phyloP scores from a whole-genome alignment of 2,113 vertebrate genomes.

The Podilymbus podiceps region DNA sequence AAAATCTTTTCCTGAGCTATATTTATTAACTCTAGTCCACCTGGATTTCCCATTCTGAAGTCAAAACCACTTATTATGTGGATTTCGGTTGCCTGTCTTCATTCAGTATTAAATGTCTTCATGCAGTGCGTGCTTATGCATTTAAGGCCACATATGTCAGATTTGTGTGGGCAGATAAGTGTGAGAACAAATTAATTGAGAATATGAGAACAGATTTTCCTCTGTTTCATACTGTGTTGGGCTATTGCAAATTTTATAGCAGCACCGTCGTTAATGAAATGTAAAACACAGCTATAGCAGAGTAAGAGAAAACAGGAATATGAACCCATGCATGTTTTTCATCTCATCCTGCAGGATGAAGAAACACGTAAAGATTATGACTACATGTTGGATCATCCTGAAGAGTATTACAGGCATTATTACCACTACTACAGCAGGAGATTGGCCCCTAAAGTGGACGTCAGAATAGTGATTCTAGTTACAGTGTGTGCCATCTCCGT shows the following conservation, averaged over 20 bases:
- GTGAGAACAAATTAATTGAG: neutral
- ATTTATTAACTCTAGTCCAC: neutral
- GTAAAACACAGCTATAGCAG: neutral
- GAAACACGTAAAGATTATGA: constrained; percentile 93
- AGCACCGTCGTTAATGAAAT: neutral
- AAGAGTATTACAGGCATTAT: constrained; percentile 95
- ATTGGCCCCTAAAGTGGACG: constrained; percentile 90
- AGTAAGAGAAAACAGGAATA: neutral
- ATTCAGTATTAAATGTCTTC: neutral
- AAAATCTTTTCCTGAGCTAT: neutral
- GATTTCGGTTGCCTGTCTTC: neutral
- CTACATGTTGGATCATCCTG: constrained; percentile 97
- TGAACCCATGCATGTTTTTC: neutral
- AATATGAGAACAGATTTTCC: neutral
- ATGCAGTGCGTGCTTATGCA: fast-evolving
- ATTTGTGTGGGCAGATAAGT: neutral
- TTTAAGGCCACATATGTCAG: neutral
- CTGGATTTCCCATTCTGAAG: neutral
- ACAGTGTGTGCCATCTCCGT: constrained; percentile 90
- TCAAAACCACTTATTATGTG: neutral
- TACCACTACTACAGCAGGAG: constrained; percentile 93
- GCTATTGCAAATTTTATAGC: neutral
- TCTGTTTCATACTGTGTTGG: neutral
- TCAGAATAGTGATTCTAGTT: constrained; percentile 89
- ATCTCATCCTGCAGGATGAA: constrained; percentile 83